Conservation (phyloP, 2,113 vertebrate genomes). For the Poecilia latipinna region DNA sequence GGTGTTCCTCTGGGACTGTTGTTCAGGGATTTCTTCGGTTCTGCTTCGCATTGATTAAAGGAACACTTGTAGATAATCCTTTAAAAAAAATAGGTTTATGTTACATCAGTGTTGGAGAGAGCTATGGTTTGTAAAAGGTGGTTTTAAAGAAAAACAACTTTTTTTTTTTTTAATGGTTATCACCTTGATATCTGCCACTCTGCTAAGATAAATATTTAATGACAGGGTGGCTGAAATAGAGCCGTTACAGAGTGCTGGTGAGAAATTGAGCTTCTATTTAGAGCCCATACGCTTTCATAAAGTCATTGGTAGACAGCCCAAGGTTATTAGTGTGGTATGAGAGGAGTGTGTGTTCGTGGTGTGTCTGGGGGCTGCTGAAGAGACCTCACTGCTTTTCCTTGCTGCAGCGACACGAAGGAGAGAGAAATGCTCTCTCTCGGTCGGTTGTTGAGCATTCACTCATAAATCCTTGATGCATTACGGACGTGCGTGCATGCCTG, state of each 20-base stretch:
- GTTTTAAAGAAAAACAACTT: slow-evolving; percentile 25
- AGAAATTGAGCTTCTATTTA: slow-evolving; percentile 80
- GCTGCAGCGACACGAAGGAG: slow-evolving; percentile 56
- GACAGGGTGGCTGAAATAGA: slow-evolving; percentile 76
- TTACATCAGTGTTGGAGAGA: slow-evolving; percentile 47
- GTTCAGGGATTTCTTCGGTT: slow-evolving; percentile 72
- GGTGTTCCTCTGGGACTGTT: slow-evolving; percentile 77
- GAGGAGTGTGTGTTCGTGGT: slow-evolving; percentile 60
- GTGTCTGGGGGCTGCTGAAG: slow-evolving; percentile 44
- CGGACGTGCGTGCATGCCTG: background rate
- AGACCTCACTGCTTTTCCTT: slow-evolving; percentile 51
- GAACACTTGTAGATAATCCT: slow-evolving; percentile 78
- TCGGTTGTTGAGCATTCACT: slow-evolving; percentile 59
- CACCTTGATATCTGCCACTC: slow-evolving; percentile 73
- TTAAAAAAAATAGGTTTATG: slow-evolving; percentile 68
- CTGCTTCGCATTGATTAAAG: slow-evolving; percentile 78
- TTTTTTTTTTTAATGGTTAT: slow-evolving; percentile 73
- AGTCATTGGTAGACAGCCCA: slow-evolving; percentile 77
- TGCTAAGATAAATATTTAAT: slow-evolving; percentile 84
- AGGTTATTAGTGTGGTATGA: slow-evolving; percentile 82
- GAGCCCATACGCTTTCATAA: slow-evolving; percentile 69
- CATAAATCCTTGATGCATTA: slow-evolving; percentile 66
- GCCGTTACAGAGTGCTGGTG: slow-evolving; percentile 73
- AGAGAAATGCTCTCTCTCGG: slow-evolving; percentile 61
- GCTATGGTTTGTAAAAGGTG: slow-evolving; percentile 6